Conservation (phyloP, 2,797 vertebrate genomes). For the Lithobates sylvaticus region DNA sequence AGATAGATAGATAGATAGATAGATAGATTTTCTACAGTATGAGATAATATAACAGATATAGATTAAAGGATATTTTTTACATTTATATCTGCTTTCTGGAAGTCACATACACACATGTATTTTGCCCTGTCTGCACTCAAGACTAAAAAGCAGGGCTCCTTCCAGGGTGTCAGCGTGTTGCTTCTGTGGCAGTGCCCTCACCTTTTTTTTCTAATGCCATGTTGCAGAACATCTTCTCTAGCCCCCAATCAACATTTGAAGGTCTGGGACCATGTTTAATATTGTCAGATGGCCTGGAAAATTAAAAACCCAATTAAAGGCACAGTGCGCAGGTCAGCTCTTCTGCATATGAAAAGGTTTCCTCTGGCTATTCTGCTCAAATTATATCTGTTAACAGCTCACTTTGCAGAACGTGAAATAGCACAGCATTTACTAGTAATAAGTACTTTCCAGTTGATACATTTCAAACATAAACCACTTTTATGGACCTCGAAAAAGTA, state of each 20-base stretch:
- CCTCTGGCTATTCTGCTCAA: constrained; percentile 97
- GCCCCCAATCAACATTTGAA: constrained; percentile 92
- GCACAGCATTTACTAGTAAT: constrained; percentile 95
- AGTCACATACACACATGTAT: not conserved
- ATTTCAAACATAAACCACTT: constrained; percentile 94
- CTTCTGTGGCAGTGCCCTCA: constrained; percentile 76
- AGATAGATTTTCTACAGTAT: no score
- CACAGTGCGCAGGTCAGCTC: constrained; percentile 97
- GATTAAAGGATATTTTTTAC: no score
- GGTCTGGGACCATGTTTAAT: constrained; percentile 99
- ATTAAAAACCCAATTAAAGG: constrained; percentile 99
- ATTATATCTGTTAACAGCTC: constrained; percentile 99
- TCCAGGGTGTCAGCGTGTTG: constrained; percentile 47
- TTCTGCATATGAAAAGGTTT: constrained; percentile 99
- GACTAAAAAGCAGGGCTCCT: not conserved
- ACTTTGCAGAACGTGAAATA: constrained; percentile 97
- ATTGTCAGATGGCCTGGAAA: constrained; percentile 99
- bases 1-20: no score
- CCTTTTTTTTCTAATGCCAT: constrained; percentile 78
- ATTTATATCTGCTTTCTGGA: not conserved
- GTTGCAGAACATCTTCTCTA: constrained; percentile 89
- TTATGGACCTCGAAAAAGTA: constrained; percentile 86
- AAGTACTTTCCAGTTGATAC: constrained; percentile 93
- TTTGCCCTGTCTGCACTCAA: not conserved
- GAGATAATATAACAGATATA: no score